Evolutionary conservation across 2,113 vertebrate genomes (phyloP).

Genomic region (Thamnaconus septentrionalis): DNA sequence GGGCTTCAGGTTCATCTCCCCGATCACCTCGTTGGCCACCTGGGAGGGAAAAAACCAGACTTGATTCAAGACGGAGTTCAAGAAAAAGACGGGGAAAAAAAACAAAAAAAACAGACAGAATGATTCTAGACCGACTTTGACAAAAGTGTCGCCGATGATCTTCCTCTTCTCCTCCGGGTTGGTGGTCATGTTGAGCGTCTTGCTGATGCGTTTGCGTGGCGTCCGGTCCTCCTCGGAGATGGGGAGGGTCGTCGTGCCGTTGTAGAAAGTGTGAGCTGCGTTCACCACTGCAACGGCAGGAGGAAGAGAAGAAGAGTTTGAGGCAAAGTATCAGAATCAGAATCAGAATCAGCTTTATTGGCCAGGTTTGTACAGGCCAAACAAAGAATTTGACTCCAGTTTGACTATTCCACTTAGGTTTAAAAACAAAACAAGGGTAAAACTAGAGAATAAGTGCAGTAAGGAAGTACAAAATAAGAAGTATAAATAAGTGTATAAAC

Average conservation of each 20-base stretch:
- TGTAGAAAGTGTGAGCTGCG: slow-evolving; percentile 97
- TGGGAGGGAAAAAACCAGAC: slow-evolving; percentile 47
- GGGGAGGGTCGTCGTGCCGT: slow-evolving; percentile 96
- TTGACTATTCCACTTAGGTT: too few species aligned
- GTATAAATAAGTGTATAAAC: too few species aligned
- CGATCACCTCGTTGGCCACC: slow-evolving; percentile 98
- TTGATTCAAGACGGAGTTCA: background rate
- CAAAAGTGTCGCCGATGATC: slow-evolving; percentile 98
- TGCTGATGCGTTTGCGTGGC: slow-evolving; percentile 96
- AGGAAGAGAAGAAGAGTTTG: background rate
- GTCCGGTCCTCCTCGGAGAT: slow-evolving; percentile 98
- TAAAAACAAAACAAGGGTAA: too few species aligned
- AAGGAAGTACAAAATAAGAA: too few species aligned
- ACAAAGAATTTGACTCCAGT: too few species aligned
- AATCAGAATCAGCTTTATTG: background rate
- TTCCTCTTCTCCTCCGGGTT: slow-evolving; percentile 98
- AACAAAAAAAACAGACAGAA: background rate
- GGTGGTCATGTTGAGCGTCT: slow-evolving; percentile 98
- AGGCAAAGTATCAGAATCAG: background rate
- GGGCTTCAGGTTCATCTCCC: slow-evolving; percentile 96
- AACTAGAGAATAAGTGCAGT: too few species aligned
- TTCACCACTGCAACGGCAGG: slow-evolving; percentile 85
- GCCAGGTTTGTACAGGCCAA: background rate
- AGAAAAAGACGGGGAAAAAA: background rate
- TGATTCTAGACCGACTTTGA: slow-evolving; percentile 82